Evolutionary conservation across 2,888 invertebrate species (phyloP).

Genomic region (Eupelmus urozonus): DNA sequence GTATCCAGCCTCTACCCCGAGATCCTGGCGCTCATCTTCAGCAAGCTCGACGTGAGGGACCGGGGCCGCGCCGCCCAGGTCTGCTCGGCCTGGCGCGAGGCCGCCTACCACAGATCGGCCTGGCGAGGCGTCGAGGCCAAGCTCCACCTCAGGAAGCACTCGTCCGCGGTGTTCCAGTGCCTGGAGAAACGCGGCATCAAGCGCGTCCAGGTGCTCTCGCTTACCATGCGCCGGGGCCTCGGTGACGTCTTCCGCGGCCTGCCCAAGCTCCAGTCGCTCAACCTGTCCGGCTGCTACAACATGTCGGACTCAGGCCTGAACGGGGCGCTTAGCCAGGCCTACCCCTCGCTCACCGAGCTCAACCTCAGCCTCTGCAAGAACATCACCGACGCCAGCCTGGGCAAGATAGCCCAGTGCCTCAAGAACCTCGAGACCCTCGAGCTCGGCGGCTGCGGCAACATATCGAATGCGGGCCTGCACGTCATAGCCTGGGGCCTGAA

Average conservation of each 20-base stretch:
- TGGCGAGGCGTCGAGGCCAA: slow-evolving; percentile 97
- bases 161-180: slow-evolving; percentile 90
- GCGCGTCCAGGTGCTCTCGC: slow-evolving; percentile 91
- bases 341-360: slow-evolving; percentile 87
- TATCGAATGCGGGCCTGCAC: slow-evolving; percentile 92
- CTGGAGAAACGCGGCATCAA: slow-evolving; percentile 92
- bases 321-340: slow-evolving; percentile 88
- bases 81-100: slow-evolving; percentile 93
- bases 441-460: slow-evolving; percentile 93
- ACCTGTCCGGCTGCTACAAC: slow-evolving; percentile 95
- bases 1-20: slow-evolving; percentile 95
- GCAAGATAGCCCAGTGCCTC: slow-evolving; percentile 89
- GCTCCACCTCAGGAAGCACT: slow-evolving; percentile 90
- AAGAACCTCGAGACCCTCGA: slow-evolving; percentile 92
- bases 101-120: slow-evolving; percentile 93
- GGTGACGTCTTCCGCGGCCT: slow-evolving; percentile 91
- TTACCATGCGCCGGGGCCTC: slow-evolving; percentile 84
- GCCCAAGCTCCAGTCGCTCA: slow-evolving; percentile 91
- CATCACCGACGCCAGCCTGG: slow-evolving; percentile 93
- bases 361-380: slow-evolving; percentile 96
- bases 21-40: slow-evolving; percentile 93
- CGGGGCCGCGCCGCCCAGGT: slow-evolving; percentile 94
- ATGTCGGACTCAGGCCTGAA: slow-evolving; percentile 91
- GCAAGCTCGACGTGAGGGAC: slow-evolving; percentile 91
- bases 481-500: slow-evolving; percentile 92